Percentiles rank a stretch among this genome's conserved stretches.
phyloP scores from a whole-genome alignment of 2,113 vertebrate genomes.

The Cyrtonyx montezumae region DNA sequence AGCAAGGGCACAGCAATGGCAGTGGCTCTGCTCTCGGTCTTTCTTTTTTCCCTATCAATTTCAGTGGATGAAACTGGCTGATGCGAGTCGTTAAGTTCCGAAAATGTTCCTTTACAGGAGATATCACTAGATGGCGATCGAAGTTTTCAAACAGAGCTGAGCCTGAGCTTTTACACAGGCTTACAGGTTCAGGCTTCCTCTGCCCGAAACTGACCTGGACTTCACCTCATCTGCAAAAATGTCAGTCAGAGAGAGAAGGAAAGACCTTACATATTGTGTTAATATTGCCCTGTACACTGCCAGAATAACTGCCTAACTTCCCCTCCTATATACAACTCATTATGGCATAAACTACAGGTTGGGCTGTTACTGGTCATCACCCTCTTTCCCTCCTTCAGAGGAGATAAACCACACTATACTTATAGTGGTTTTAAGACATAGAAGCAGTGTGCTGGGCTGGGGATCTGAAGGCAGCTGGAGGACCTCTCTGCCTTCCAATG shows the following conservation, averaged over 20 bases:
- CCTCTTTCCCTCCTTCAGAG: neutral
- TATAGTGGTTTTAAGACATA: neutral
- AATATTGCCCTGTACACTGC: neutral
- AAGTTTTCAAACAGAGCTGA: neutral
- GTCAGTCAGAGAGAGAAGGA: neutral
- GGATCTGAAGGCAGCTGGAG: neutral
- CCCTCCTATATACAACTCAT: fast-evolving
- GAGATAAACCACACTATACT: fast-evolving
- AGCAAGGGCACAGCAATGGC: neutral
- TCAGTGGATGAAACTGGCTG: neutral
- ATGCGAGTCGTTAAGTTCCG: fast-evolving
- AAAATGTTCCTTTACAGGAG: fast-evolving
- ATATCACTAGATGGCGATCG: constrained; percentile 44
- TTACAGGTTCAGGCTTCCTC: neutral
- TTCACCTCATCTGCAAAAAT: neutral
- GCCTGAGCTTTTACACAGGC: fast-evolving
- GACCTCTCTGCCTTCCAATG: fast-evolving
- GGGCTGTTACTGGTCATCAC: neutral
- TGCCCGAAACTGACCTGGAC: neutral
- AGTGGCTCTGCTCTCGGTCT: neutral
- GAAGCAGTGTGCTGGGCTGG: neutral
- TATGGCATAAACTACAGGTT: neutral
- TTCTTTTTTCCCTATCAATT: neutral
- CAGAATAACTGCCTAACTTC: neutral
- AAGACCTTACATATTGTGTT: neutral